Percentiles rank a stretch among this genome's conserved stretches.
Evolutionary conservation across 2,113 vertebrate genomes (phyloP).

Genomic region (Patagioenas fasciata): DNA sequence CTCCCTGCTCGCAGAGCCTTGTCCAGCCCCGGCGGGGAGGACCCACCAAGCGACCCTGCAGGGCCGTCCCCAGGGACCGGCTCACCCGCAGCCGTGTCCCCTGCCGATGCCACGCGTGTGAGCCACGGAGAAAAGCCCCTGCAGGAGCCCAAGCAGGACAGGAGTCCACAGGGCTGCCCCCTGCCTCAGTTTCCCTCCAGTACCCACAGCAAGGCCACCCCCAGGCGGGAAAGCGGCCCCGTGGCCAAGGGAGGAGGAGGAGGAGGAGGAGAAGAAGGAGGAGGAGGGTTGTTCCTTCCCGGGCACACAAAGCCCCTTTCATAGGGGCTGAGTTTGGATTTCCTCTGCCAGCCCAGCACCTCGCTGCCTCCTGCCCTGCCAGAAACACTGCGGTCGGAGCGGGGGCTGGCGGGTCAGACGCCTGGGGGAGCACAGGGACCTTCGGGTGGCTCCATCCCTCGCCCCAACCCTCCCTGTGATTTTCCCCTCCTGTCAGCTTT

Average conservation of each 20-base stretch:
- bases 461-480: neutral
- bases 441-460: neutral
- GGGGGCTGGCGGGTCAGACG: neutral
- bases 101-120: accelerated
- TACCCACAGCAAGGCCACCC: neutral
- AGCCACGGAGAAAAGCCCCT: neutral
- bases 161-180: neutral
- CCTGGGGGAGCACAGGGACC: neutral
- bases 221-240: neutral
- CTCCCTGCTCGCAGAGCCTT: neutral
- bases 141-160: neutral
- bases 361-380: conserved; percentile 46
- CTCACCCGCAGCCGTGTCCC: neutral
- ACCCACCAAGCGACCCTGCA: neutral
- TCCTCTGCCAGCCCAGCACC: conserved; percentile 54
- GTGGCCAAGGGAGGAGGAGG: neutral
- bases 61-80: neutral
- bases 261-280: neutral
- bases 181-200: neutral
- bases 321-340: conserved; percentile 47
- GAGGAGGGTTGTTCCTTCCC: neutral
- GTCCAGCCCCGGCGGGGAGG: neutral
- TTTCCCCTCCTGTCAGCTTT: conserved; percentile 29
- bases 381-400: neutral
- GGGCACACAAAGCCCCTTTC: conserved; percentile 69